Evolutionary conservation across 2,113 vertebrate genomes (phyloP).

Genomic region (Onychostruthus taczanowskii): DNA sequence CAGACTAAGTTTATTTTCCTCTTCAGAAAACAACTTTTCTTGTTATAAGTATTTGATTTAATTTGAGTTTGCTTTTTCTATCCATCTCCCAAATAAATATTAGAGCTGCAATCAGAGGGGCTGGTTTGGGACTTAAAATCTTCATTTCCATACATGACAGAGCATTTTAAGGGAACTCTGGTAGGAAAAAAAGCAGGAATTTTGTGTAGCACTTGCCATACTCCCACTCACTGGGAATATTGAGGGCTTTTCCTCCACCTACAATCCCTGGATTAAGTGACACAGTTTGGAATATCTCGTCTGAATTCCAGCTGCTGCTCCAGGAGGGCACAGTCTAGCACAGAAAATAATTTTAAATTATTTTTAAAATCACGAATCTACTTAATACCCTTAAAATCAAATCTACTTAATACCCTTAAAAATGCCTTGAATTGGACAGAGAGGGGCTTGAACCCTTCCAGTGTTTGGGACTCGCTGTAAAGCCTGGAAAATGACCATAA

Average conservation of each 20-base stretch:
- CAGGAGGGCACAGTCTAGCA: not conserved
- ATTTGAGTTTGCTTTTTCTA: not conserved
- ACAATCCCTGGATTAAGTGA: rapidly evolving
- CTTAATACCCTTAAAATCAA: not conserved
- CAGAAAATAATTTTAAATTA: not conserved
- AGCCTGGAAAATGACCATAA: not conserved
- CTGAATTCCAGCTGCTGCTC: not conserved
- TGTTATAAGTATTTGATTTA: not conserved
- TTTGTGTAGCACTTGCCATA: not conserved
- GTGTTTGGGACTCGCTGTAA: not conserved
- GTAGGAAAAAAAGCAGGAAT: not conserved
- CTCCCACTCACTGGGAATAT: not conserved
- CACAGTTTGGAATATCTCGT: rapidly evolving
- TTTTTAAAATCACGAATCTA: not conserved
- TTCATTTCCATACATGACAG: not conserved
- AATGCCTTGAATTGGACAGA: not conserved
- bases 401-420: not conserved
- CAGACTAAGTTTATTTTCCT: not conserved
- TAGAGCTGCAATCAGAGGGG: not conserved
- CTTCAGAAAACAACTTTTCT: not conserved
- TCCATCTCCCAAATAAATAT: not conserved
- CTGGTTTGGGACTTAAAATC: not conserved
- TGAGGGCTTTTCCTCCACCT: not conserved
- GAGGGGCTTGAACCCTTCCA: not conserved
- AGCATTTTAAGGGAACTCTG: not conserved